Evolutionary conservation across 2,797 vertebrate genomes (phyloP).

Genomic region (Ceyx erithaca): DNA sequence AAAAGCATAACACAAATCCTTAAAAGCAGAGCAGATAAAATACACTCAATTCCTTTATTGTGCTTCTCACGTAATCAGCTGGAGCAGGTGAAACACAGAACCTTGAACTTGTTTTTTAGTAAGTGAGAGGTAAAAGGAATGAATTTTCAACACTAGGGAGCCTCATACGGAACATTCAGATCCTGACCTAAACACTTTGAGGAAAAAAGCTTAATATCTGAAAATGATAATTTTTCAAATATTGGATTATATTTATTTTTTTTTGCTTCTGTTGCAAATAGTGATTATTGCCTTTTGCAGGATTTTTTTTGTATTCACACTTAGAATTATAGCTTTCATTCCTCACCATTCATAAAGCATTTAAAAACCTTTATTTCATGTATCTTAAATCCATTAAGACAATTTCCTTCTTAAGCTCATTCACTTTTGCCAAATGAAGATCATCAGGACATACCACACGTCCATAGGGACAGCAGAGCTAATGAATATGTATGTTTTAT

Average conservation of each 20-base stretch:
- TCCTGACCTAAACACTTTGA: background rate
- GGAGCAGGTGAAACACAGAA: conserved; percentile 23
- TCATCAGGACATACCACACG: conserved; percentile 70
- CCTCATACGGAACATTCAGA: background rate
- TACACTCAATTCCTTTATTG: background rate
- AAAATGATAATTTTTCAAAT: background rate
- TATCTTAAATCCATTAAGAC: conserved; percentile 69
- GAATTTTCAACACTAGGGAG: conserved; percentile 1
- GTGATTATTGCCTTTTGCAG: background rate
- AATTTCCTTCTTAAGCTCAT: conserved; percentile 55
- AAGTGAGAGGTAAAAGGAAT: background rate
- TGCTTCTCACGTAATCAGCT: background rate
- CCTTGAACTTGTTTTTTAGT: conserved; percentile 17
- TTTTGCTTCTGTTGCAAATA: background rate
- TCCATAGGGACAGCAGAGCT: conserved; percentile 72
- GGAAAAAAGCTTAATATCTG: background rate
- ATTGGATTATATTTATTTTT: background rate
- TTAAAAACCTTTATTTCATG: background rate
- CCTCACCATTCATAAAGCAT: background rate
- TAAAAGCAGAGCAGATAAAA: conserved; percentile 32
- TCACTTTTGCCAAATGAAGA: conserved; percentile 74
- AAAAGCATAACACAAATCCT: background rate
- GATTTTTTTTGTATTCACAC: background rate
- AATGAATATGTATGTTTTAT: conserved; percentile 81
- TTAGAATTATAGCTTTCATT: conserved; percentile 36